Conservation (phyloP, 2,797 vertebrate genomes). For the Salmo trutta region DNA sequence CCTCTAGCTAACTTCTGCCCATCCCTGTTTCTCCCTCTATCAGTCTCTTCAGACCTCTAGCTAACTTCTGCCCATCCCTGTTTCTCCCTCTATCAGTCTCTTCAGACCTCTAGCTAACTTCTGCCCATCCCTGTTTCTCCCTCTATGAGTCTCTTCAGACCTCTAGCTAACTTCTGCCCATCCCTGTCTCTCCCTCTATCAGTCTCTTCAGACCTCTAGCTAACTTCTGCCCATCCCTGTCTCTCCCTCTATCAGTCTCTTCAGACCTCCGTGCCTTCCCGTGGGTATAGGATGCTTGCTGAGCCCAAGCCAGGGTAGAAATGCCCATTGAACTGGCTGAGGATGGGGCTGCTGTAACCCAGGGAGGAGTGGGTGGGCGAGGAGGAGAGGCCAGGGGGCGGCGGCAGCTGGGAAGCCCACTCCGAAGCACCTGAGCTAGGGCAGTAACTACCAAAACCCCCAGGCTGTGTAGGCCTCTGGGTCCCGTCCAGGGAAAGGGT, state of each 20-base stretch:
- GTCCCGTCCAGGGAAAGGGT: slow-evolving; percentile 82
- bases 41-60: too few species aligned
- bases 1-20: too few species aligned
- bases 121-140: too few species aligned
- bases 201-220: too few species aligned
- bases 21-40: too few species aligned
- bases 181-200: too few species aligned
- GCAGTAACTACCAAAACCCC: slow-evolving; percentile 83
- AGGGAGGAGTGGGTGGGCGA: slow-evolving; percentile 78
- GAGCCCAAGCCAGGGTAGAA: slow-evolving; percentile 87
- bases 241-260: slow-evolving; percentile 19
- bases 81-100: not conserved
- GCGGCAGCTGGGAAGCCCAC: slow-evolving; percentile 71
- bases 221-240: not conserved
- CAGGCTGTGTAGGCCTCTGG: slow-evolving; percentile 82
- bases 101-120: not conserved
- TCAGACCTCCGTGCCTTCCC: slow-evolving; percentile 94
- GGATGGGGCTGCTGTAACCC: slow-evolving; percentile 82
- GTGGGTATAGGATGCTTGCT: slow-evolving; percentile 82
- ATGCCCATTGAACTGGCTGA: slow-evolving; percentile 88
- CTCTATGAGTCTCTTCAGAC: too few species aligned
- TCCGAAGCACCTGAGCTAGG: slow-evolving; percentile 72
- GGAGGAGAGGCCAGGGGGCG: slow-evolving; percentile 71
- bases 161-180: too few species aligned
- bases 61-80: too few species aligned